A percentile compares a stretch with the other conserved stretches of the same genome.
Conservation (phyloP, 92 coral and sea anemone genomes). For the Muricea muricata region DNA sequence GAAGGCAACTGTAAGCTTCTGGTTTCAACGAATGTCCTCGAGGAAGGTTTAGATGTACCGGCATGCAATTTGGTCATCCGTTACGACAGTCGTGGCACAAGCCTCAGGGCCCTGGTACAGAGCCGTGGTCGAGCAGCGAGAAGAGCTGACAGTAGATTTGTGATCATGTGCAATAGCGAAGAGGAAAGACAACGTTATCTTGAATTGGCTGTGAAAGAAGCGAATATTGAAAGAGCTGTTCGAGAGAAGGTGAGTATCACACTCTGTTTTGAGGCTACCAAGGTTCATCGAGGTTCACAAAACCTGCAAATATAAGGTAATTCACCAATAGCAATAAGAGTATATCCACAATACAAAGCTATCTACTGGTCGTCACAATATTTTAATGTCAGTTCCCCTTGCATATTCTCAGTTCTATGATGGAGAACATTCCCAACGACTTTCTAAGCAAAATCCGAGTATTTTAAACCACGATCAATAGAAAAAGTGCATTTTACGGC, state of each 20-base stretch:
- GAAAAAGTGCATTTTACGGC: too few relatives aligned
- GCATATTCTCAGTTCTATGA: too few relatives aligned
- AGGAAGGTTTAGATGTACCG: constrained; percentile 98
- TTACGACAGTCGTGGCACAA: constrained; percentile 79
- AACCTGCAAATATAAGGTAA: too few relatives aligned
- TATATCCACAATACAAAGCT: too few relatives aligned
- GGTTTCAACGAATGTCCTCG: constrained; percentile 87
- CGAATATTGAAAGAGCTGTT: constrained; percentile 79
- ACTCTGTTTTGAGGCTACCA: too few relatives aligned
- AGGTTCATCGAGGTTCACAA: too few relatives aligned
- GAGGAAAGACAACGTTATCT: constrained; percentile 64
- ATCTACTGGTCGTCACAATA: too few relatives aligned
- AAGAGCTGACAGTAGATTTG: constrained; percentile 83
- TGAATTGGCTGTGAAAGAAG: constrained; percentile 72
- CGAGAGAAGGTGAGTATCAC: constrained; percentile 26
- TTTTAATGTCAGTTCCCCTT: too few relatives aligned
- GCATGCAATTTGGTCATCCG: constrained; percentile 93
- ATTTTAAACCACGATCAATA: too few relatives aligned
- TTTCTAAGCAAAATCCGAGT: too few relatives aligned
- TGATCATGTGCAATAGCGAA: constrained; percentile 74
- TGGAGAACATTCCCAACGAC: too few relatives aligned
- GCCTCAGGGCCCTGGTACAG: constrained; percentile 80
- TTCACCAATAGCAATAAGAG: too few relatives aligned
- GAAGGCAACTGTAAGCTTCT: constrained; percentile 88
- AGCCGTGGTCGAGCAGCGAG: constrained; percentile 94